Conservation (phyloP, 37 sponge, comb jelly and placozoan species). For the Lycopodina hypogea region DNA sequence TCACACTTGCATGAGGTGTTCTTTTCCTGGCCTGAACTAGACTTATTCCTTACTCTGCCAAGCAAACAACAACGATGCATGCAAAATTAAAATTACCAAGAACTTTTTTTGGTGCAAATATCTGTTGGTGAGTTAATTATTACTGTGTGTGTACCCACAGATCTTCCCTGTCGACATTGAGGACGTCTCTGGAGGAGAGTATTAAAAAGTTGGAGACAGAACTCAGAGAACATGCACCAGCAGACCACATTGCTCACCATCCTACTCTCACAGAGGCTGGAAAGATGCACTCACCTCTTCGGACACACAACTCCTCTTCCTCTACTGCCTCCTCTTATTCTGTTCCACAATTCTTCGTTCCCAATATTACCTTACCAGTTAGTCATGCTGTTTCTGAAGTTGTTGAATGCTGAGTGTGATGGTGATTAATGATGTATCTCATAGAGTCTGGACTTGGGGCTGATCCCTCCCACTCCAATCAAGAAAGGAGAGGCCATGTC, state of each 20-base stretch:
- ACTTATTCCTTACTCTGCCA: no score
- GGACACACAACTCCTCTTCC: no score
- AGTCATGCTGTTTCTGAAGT: no score
- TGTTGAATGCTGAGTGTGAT: neutral
- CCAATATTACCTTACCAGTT: slow-evolving; percentile 7
- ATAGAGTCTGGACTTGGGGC: slow-evolving; percentile 33
- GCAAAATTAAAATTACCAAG: no score
- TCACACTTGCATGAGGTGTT: no score
- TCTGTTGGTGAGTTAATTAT: no score
- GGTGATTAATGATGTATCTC: neutral
- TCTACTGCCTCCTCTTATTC: neutral
- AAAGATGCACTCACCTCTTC: no score
- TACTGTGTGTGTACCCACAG: slow-evolving; percentile 10
- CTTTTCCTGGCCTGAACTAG: no score
- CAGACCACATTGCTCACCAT: neutral
- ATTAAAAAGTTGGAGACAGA: neutral
- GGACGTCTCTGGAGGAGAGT: slow-evolving; percentile 2
- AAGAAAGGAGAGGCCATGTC: neutral
- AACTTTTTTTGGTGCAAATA: neutral
- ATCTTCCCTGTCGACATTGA: slow-evolving; percentile 6
- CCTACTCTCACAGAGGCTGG: no score
- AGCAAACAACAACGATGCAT: no score
- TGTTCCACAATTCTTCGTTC: neutral
- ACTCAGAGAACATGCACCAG: neutral
- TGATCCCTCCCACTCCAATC: slow-evolving; percentile 39